A percentile compares a stretch with the other conserved stretches of the same genome.
phyloP scores from a whole-genome alignment of 2,113 vertebrate species.

The Phylloscopus whistleri region DNA sequence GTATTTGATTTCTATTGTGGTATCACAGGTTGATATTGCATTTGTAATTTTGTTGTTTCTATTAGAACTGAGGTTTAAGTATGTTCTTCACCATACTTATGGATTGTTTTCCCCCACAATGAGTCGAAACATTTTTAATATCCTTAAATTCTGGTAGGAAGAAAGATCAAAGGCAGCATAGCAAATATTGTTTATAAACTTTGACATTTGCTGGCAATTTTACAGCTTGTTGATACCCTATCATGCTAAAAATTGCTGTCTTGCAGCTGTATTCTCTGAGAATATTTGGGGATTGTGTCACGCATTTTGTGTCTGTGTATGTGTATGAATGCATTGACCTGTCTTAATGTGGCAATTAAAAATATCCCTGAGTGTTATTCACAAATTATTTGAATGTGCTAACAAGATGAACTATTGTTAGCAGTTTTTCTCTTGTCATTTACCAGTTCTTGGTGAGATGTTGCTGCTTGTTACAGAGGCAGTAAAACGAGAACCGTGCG shows the following conservation, averaged over 20 bases:
- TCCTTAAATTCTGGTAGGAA: not conserved
- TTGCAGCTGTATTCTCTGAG: not conserved
- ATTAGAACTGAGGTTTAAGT: not conserved
- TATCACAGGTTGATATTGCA: not conserved
- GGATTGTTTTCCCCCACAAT: rapidly evolving
- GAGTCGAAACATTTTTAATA: not conserved
- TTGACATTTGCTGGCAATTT: not conserved
- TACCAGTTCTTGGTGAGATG: not conserved
- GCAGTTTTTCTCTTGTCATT: not conserved
- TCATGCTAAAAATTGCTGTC: slow-evolving; percentile 4
- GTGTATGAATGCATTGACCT: not conserved
- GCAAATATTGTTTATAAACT: not conserved
- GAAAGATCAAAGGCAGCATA: not conserved
- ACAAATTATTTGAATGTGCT: slow-evolving; percentile 1
- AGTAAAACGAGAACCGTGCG: not conserved
- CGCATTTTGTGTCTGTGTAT: not conserved
- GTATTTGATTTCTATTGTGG: not conserved
- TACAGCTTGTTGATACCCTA: not conserved
- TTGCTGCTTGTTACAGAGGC: not conserved
- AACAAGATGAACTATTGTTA: slow-evolving; percentile 11
- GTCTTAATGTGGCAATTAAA: slow-evolving; percentile 36
- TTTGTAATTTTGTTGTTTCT: not conserved
- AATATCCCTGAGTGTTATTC: not conserved
- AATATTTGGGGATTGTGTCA: not conserved
- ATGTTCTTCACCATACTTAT: not conserved